Conservation (phyloP, 2,888 invertebrate species). For the Siphlonurus alternatus region DNA sequence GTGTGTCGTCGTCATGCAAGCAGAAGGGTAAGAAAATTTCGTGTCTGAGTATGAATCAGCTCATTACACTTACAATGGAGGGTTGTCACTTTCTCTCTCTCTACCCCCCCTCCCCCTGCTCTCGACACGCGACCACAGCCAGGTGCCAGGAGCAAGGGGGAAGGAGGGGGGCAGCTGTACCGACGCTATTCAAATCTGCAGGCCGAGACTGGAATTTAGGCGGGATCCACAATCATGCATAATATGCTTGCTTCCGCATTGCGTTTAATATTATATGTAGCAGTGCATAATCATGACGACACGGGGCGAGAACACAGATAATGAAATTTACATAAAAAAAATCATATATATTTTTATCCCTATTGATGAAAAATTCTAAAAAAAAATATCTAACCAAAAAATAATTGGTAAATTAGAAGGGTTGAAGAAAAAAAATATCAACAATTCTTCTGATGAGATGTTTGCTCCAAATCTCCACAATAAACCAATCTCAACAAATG, state of each 20-base stretch:
- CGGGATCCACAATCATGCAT: background rate
- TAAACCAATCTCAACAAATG: too few species aligned
- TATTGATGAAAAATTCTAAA: too few species aligned
- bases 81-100: background rate
- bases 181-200: background rate
- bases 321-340: too few species aligned
- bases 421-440: too few species aligned
- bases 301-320: too few species aligned
- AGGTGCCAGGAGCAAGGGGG: background rate
- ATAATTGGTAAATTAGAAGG: too few species aligned
- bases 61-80: background rate
- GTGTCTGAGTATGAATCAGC: background rate
- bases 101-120: background rate
- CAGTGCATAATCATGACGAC: too few species aligned
- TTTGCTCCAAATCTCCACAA: too few species aligned
- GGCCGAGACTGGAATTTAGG: background rate
- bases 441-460: too few species aligned
- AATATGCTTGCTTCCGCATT: background rate
- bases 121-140: background rate
- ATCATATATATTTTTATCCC: too few species aligned
- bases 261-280: too few species aligned
- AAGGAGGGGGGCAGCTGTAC: background rate
- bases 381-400: too few species aligned
- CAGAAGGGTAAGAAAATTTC: background rate
- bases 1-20: background rate